These are phyloP conservation scores for Bradysia coprophila DNA, from an alignment of 1,140 invertebrate genomes.

Conservation along the genomic window DNA sequence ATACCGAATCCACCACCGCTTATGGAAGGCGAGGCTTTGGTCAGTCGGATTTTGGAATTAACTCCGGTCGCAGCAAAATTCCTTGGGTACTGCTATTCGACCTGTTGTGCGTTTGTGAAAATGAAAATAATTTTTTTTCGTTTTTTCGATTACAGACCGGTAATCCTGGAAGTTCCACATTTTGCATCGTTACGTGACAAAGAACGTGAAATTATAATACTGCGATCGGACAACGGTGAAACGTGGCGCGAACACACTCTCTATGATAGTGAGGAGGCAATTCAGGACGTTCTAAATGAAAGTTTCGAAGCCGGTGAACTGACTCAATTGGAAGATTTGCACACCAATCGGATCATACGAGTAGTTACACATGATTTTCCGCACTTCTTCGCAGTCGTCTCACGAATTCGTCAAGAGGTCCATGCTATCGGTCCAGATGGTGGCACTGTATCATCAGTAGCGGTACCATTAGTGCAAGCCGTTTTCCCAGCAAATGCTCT, in stretches of 20 bases:
- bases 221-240: slow-evolving; percentile 94
- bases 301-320: slow-evolving; percentile 80
- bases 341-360: slow-evolving; percentile 72
- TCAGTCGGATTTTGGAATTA: slow-evolving; percentile 88
- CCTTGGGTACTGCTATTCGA: slow-evolving; percentile 39
- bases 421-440: slow-evolving; percentile 96
- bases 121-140: not conserved
- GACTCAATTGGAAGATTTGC: slow-evolving; percentile 65
- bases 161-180: slow-evolving; percentile 97
- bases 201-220: slow-evolving; percentile 93
- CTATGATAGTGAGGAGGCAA: slow-evolving; percentile 87
- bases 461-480: slow-evolving; percentile 94
- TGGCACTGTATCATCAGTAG: slow-evolving; percentile 90
- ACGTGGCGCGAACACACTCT: slow-evolving; percentile 95
- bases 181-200: slow-evolving; percentile 90
- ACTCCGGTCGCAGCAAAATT: slow-evolving; percentile 95
- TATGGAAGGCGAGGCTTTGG: slow-evolving; percentile 96
- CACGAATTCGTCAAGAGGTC: slow-evolving; percentile 94
- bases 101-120: not conserved
- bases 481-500: slow-evolving; percentile 96
- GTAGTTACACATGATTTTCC: slow-evolving; percentile 96
- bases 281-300: slow-evolving; percentile 83
- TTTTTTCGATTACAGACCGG: slow-evolving; percentile 34
- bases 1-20: slow-evolving; percentile 87
- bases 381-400: slow-evolving; percentile 97